A percentile compares a stretch with the other conserved stretches of the same genome.
phyloP scores from a whole-genome alignment of 2,888 invertebrate species.

The Molanna angustata region DNA sequence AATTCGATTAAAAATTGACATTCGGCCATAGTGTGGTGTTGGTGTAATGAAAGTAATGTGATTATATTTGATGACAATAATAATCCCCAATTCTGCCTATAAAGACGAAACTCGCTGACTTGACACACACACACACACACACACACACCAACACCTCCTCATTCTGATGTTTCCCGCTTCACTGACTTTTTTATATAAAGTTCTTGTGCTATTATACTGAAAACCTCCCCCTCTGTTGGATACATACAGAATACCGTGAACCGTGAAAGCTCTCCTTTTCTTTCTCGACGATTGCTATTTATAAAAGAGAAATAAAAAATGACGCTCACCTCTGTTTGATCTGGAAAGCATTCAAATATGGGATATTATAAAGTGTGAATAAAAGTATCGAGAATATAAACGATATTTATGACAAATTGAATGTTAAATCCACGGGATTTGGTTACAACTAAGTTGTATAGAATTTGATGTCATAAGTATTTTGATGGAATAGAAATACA shows the following conservation, averaged over 20 bases:
- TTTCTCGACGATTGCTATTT: too few relatives aligned
- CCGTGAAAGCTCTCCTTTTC: too few relatives aligned
- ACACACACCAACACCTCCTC: conserved; percentile 25
- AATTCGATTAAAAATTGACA: too few relatives aligned
- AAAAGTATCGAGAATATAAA: conserved; percentile 13
- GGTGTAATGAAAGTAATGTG: conserved; percentile 20
- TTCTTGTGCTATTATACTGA: conserved; percentile 22
- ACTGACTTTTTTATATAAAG: conserved; percentile 30
- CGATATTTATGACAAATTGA: conserved; percentile 24
- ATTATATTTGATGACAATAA: conserved; percentile 31
- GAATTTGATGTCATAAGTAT: conserved; percentile 12
- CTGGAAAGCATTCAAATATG: too few relatives aligned
- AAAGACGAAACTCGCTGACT: conserved; percentile 28
- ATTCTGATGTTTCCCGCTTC: conserved; percentile 30
- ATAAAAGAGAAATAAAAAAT: too few relatives aligned
- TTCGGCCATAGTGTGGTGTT: too few relatives aligned
- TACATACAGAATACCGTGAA: too few relatives aligned
- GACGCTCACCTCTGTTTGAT: too few relatives aligned
- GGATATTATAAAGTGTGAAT: conserved; percentile 10
- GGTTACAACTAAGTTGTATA: background rate
- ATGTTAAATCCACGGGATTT: conserved; percentile 17
- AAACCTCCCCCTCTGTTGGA: conserved; percentile 18
- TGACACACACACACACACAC: conserved; percentile 25
- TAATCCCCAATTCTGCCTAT: conserved; percentile 28
- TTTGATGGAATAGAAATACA: conserved; percentile 5